Base-by-base conservation (phyloP, 1,140 invertebrate species). In the Drosophila bocqueti region DNA sequence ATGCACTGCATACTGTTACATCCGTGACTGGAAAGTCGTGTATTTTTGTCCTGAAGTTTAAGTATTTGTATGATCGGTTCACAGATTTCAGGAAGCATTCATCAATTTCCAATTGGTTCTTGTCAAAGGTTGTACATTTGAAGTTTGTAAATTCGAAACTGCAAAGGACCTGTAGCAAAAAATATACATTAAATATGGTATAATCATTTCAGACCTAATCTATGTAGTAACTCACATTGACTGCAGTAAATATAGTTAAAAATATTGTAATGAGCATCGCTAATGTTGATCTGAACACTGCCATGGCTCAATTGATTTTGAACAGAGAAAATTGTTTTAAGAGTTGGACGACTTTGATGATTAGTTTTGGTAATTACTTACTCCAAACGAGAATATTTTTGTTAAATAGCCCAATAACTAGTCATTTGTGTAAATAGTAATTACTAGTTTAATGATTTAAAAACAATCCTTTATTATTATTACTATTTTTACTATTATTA, bases 71-170 rank as follows among this genome's bases (percentile, higher is more conserved):
- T 3, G 61, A 31, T 16, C 52, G 9, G 16, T 64, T 64, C 21
- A 40, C 38, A 31, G 61, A 64, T 31, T 64, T 64, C 7, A 64
- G 24, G 16, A 31, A n/a, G 18, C 61, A 64, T 9, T 26, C 36
- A 31, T 60, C 52, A 1, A 64, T 1, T 4, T 64, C 36, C n/a
- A 64, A 4, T 18, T 9, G 21, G 1, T 21, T 26, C 0, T 4
- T 60, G 36, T 64, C 62, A 36, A 64, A 60, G 15, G 36, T 8
- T 1, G 62, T 24, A 24, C 62, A 64, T 1, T 31, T 60, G 5
- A 64, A 13, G 54, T 64, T 64, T 18, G 61, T 64, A 4, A 64
- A 64, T 15, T 64, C 61, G 15, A 64, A 64, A 5, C 34, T 29
- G 10, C 52, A 10, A 1, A 55, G 8, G 7, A 55, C 52, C 52